Evolutionary conservation across 2,888 invertebrate genomes (phyloP).

Genomic region (Eristalis pertinax): DNA sequence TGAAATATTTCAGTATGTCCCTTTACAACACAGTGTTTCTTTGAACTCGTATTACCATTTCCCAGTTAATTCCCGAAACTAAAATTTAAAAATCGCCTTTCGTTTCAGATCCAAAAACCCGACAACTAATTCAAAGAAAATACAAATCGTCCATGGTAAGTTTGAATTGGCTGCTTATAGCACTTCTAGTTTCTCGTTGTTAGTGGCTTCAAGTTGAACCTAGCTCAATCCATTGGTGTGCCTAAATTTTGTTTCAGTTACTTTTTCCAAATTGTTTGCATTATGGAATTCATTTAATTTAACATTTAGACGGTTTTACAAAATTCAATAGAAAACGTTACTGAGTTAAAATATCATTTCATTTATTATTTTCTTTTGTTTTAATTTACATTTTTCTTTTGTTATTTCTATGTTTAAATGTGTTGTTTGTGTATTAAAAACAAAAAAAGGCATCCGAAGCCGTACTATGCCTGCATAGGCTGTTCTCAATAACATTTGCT

Average conservation of each 20-base stretch:
- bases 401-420: slow-evolving; percentile 65
- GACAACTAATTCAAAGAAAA: slow-evolving; percentile 97
- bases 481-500: slow-evolving; percentile 86
- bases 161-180: slow-evolving; percentile 73
- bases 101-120: slow-evolving; percentile 96
- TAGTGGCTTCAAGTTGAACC: slow-evolving; percentile 21
- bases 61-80: not conserved
- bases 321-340: not conserved
- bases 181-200: not conserved
- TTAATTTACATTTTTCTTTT: slow-evolving; percentile 43
- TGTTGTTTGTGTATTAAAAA: slow-evolving; percentile 62
- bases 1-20: too few species aligned
- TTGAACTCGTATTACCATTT: not conserved
- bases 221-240: slow-evolving; percentile 35
- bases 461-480: slow-evolving; percentile 87
- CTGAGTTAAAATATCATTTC: not conserved
- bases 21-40: not conserved
- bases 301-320: not conserved
- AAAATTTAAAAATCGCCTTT: not conserved
- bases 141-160: slow-evolving; percentile 99
- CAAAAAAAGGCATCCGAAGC: slow-evolving; percentile 85
- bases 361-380: slow-evolving; percentile 56
- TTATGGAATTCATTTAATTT: not conserved
- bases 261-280: slow-evolving; percentile 24
- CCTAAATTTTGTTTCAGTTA: slow-evolving; percentile 17